phyloP scores from a whole-genome alignment of 1,140 invertebrate genomes.

The Drosophila aff. region DNA sequence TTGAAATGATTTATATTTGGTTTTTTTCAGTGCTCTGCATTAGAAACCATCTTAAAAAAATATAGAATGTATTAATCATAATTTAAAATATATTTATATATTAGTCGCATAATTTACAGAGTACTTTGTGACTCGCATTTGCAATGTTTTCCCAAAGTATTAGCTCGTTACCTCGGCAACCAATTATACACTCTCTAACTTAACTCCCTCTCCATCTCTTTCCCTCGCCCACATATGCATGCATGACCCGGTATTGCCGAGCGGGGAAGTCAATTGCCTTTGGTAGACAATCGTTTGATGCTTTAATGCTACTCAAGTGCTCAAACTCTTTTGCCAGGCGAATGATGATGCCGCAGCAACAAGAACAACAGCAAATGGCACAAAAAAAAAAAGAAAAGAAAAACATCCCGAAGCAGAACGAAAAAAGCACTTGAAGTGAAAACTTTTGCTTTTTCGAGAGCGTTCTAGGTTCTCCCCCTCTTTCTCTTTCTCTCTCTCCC shows the following conservation, averaged over 20 bases:
- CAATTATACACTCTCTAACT: background rate
- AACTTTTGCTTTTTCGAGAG: constrained; percentile 69
- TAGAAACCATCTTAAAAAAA: no score
- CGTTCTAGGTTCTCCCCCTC: constrained; percentile 8
- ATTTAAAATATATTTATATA: background rate
- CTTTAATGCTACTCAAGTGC: constrained; percentile 77
- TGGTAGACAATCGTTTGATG: constrained; percentile 66
- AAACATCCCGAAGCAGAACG: constrained; percentile 29
- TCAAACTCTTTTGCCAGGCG: constrained; percentile 67
- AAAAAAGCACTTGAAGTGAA: constrained; percentile 70
- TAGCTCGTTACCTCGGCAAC: constrained; percentile 1
- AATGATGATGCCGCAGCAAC: constrained; percentile 47
- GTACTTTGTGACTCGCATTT: background rate
- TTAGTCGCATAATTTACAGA: background rate
- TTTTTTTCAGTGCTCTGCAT: constrained; percentile 9
- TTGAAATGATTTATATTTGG: no score
- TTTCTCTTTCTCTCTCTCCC: background rate
- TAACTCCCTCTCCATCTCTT: background rate
- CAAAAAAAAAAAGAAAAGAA: constrained; percentile 21
- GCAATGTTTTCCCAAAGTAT: background rate
- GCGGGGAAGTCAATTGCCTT: constrained; percentile 32
- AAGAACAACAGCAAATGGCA: constrained; percentile 30
- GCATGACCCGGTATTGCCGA: constrained; percentile 16
- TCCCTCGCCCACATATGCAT: constrained; percentile 3
- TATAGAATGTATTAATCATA: no score